Base-by-base conservation (phyloP, 92 coral and sea anemone genomes). In the Pocillopora meandrina region DNA sequence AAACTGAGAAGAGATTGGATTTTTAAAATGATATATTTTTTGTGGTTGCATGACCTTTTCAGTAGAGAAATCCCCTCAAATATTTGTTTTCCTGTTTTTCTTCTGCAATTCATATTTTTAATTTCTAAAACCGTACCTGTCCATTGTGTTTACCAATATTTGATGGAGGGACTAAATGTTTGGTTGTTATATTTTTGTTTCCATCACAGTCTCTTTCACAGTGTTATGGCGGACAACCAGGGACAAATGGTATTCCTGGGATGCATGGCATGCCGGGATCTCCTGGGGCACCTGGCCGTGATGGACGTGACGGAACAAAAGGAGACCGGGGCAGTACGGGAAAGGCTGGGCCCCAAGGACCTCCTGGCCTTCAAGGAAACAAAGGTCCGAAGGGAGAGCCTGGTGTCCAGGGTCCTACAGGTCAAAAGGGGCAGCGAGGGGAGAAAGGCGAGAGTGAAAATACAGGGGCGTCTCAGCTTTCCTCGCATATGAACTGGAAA, bases 231-330 rank as follows among this genome's bases (percentile, higher is more conserved):
- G 70, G 80, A 35, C 80, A 61, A 76, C 56, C 80, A 8, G 80
- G 80, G 19, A 34, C 31, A 35, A 76, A 76, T 36, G 82, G 81
- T 33, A 74, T 56, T 5, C 85, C 86, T 19, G 91, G 87, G 7
- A 77, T 77, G 35, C 91, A 82, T 61, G 91, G 87, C 18, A 84
- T 69, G 71, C 82, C 77, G 56, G 90, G 90, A 31, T 35, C 58
- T 17, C 80, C 87, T 49, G 91, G 91, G 61, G 87, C 91, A 58
- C 91, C 87, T 82, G 91, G 91, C 75, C 87, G 87, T 82, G 91
- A 83, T 71, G 91, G 90, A 62, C 87, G 90, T 35, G 87, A 87
- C 49, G 90, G 91, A 21, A 17, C 74, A 20, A 72, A 67, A 52
- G 91, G 91, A 35, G 56, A n/a, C 1, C 65, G 18, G 42, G 91